Evolutionary conservation across 2,888 invertebrate genomes (phyloP).

Genomic region (Meghimatium bilineatum): DNA sequence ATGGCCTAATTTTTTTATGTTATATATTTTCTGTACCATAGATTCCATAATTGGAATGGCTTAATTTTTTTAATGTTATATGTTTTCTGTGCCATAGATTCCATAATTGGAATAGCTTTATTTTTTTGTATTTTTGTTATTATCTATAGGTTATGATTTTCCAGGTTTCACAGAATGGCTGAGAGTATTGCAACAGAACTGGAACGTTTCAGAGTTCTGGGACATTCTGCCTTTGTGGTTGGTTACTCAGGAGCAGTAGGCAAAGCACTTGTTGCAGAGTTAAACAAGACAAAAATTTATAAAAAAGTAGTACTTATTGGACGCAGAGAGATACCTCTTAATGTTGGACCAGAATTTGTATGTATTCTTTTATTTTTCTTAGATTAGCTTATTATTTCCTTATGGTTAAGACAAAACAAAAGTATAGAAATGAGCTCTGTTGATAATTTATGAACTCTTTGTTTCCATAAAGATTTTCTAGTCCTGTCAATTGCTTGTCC

Average conservation of each 20-base stretch:
- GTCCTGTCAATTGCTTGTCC: too few species aligned
- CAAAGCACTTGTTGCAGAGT: slow-evolving; percentile 77
- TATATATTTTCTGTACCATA: too few species aligned
- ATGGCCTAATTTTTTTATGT: too few species aligned
- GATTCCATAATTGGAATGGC: too few species aligned
- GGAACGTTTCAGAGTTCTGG: slow-evolving; percentile 60
- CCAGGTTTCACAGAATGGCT: slow-evolving; percentile 54
- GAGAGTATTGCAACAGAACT: slow-evolving; percentile 55
- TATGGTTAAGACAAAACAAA: too few species aligned
- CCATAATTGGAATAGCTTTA: too few species aligned
- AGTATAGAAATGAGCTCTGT: too few species aligned
- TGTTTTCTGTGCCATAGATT: too few species aligned
- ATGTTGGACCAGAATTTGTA: slow-evolving; percentile 67
- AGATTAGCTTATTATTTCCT: not conserved
- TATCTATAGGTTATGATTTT: not conserved
- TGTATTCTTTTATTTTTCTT: not conserved
- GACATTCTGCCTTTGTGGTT: slow-evolving; percentile 77
- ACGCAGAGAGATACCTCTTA: slow-evolving; percentile 74
- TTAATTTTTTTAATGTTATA: too few species aligned
- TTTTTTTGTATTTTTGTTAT: too few species aligned
- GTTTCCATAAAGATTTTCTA: too few species aligned
- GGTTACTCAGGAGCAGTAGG: slow-evolving; percentile 80
- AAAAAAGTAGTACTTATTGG: slow-evolving; percentile 77
- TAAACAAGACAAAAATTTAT: slow-evolving; percentile 74
- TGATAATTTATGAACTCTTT: too few species aligned